phyloP scores from a whole-genome alignment of 2,888 invertebrate species.

The Taphrorychus bicolor region DNA sequence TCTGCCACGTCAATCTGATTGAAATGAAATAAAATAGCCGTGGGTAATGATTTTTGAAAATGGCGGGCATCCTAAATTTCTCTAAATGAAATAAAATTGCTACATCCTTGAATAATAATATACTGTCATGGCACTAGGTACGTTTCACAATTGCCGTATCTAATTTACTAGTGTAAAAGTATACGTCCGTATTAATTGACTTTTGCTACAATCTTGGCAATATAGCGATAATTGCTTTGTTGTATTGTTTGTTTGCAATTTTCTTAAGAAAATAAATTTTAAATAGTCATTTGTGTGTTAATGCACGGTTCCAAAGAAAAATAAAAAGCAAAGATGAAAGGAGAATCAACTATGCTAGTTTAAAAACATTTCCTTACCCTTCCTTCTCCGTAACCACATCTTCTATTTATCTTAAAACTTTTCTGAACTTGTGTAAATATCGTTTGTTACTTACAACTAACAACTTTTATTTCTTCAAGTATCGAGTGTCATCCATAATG shows the following conservation, averaged over 20 bases:
- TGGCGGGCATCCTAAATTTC: neutral
- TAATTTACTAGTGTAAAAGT: neutral
- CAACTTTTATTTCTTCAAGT: too few species aligned
- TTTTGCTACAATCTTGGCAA: neutral
- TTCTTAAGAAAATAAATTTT: neutral
- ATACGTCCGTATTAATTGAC: neutral
- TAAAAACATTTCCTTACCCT: too few species aligned
- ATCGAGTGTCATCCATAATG: neutral
- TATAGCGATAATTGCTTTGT: neutral
- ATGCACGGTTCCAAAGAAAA: neutral
- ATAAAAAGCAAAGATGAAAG: too few species aligned
- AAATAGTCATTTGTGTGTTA: neutral
- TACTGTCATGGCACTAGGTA: neutral
- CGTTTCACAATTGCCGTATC: conserved; percentile 8
- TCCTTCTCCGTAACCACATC: too few species aligned
- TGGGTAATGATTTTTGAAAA: neutral
- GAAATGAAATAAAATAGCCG: neutral
- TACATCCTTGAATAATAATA: conserved; percentile 8
- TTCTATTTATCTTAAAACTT: too few species aligned
- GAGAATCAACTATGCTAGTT: too few species aligned
- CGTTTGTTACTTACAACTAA: too few species aligned
- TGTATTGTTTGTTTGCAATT: neutral
- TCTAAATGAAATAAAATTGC: conserved; percentile 4
- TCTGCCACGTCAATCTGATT: too few species aligned
- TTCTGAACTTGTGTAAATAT: too few species aligned